Conservation (phyloP, 2,797 vertebrate genomes). For the Myripristis jacobus region DNA sequence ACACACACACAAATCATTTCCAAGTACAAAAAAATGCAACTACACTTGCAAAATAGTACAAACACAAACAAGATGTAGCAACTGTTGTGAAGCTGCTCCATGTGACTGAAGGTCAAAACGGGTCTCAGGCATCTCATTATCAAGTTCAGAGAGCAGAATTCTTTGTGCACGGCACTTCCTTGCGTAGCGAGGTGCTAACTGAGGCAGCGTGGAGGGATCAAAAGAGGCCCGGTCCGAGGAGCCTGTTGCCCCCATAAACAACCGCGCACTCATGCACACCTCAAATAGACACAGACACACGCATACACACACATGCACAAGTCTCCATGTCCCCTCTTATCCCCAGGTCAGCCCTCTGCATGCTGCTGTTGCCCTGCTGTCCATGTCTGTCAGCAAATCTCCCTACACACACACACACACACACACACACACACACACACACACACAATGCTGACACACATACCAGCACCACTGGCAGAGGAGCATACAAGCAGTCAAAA, state of each 20-base stretch:
- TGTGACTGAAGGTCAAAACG: slow-evolving; percentile 29
- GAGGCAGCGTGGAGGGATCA: slow-evolving; percentile 67
- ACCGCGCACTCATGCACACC: slow-evolving; percentile 14
- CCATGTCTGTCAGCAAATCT: slow-evolving; percentile 71
- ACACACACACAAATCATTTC: no score
- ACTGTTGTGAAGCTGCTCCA: slow-evolving; percentile 43
- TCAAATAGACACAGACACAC: slow-evolving; percentile 3
- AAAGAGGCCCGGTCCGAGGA: slow-evolving; percentile 49
- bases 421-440: slow-evolving; percentile 25
- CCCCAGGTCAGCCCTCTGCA: slow-evolving; percentile 30
- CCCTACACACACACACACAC: slow-evolving; percentile 46
- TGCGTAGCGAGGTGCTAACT: slow-evolving; percentile 65
- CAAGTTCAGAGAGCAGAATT: slow-evolving; percentile 72
- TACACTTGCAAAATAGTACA: slow-evolving; percentile 22
- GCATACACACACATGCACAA: background rate
- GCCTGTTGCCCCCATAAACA: slow-evolving; percentile 64
- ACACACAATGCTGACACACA: no score
- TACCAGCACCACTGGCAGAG: slow-evolving; percentile 40
- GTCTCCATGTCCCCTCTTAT: slow-evolving; percentile 35
- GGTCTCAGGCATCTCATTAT: slow-evolving; percentile 76
- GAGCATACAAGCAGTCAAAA: slow-evolving; percentile 69
- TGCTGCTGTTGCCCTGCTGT: slow-evolving; percentile 57
- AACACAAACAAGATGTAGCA: slow-evolving; percentile 53
- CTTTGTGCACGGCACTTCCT: slow-evolving; percentile 53
- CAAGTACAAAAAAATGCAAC: slow-evolving; percentile 42